Conservation (phyloP, 2,888 invertebrate genomes). For the Trilocha varians region DNA sequence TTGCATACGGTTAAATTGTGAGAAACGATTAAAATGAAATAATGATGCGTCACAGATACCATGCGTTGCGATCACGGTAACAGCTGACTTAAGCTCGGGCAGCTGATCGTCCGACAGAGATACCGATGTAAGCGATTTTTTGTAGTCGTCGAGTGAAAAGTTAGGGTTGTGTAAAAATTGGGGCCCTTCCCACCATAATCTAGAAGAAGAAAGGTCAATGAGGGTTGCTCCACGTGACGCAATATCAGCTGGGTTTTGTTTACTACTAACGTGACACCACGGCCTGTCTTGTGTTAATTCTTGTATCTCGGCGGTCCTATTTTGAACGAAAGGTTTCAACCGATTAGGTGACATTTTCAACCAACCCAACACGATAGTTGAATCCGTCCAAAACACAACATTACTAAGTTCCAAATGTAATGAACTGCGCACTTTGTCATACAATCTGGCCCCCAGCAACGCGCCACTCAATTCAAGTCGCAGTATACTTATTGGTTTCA, state of each 20-base stretch:
- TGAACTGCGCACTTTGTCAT: not conserved
- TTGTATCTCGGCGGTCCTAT: conserved; percentile 14
- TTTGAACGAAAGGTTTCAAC: conserved; percentile 18
- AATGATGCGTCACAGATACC: not conserved
- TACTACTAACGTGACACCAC: conserved; percentile 16
- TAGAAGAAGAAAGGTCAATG: conserved; percentile 6
- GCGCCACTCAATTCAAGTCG: no score
- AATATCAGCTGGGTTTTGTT: conserved; percentile 17
- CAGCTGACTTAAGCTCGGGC: not conserved
- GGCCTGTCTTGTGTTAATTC: conserved; percentile 10
- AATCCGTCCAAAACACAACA: conserved; percentile 16
- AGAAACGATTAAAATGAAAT: not conserved
- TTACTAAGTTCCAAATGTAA: not conserved
- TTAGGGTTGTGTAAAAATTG: conserved; percentile 7
- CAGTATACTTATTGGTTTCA: no score
- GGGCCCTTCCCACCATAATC: conserved; percentile 18
- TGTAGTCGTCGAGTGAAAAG: conserved; percentile 2
- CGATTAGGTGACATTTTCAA: conserved; percentile 11
- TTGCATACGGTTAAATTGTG: conserved; percentile 4
- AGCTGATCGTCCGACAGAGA: not conserved
- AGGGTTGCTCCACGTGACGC: conserved; percentile 13
- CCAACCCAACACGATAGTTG: conserved; percentile 18
- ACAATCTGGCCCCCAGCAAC: no score
- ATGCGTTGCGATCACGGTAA: not conserved
- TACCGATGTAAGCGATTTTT: not conserved